Evolutionary conservation across 2,888 invertebrate genomes (phyloP).

Genomic region (Linyphia triangularis): DNA sequence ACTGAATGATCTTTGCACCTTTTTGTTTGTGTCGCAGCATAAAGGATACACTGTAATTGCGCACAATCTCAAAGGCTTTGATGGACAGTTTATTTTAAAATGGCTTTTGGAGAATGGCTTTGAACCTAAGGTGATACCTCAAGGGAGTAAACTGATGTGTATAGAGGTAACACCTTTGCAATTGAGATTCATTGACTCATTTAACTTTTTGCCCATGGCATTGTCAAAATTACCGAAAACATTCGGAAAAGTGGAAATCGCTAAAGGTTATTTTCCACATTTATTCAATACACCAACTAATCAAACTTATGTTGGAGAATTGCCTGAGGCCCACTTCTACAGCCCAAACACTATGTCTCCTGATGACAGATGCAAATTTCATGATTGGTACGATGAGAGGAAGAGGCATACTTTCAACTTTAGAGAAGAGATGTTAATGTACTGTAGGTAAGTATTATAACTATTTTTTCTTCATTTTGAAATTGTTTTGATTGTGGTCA

Average conservation of each 20-base stretch:
- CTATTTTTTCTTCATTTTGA: background rate
- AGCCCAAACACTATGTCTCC: background rate
- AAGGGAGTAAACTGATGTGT: background rate
- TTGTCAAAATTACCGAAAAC: constrained; percentile 46
- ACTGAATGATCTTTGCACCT: too few species aligned
- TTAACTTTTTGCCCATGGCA: constrained; percentile 26
- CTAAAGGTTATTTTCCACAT: constrained; percentile 56
- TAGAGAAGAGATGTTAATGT: background rate
- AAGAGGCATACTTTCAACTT: background rate
- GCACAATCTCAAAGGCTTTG: constrained; percentile 54
- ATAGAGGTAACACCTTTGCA: background rate
- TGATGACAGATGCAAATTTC: background rate
- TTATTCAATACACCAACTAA: constrained; percentile 22
- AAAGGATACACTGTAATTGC: constrained; percentile 30
- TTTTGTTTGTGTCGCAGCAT: too few species aligned
- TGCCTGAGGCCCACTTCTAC: background rate
- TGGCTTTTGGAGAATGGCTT: constrained; percentile 18
- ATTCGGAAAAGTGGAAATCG: constrained; percentile 12
- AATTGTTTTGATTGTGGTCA: background rate
- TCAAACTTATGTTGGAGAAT: background rate
- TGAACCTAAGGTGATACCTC: constrained; percentile 1
- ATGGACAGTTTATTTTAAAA: constrained; percentile 33
- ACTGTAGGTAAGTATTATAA: background rate
- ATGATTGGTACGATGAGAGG: background rate
- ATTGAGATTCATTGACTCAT: constrained; percentile 47